Evolutionary conservation across 30 jellyfish, hydroid and myxozoan genomes (phyloP).

Genomic region (Hydractinia echinata): DNA sequence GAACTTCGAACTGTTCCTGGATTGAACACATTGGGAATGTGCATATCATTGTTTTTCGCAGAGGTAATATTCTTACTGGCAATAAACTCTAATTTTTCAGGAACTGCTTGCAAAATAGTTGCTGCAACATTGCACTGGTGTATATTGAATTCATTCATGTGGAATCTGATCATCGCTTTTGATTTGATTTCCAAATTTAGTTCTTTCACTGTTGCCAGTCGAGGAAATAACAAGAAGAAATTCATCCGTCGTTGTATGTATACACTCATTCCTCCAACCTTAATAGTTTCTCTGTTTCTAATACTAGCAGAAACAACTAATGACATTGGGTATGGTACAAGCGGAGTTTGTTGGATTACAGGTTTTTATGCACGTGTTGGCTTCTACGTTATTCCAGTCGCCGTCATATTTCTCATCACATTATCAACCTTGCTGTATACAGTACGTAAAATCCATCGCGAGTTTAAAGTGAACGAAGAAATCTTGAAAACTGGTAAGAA

Average conservation of each 20-base stretch:
- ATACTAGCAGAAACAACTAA: neutral
- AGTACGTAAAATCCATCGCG: neutral
- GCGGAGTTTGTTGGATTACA: neutral
- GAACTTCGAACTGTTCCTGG: neutral
- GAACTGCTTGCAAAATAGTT: neutral
- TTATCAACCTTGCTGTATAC: neutral
- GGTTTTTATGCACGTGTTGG: neutral
- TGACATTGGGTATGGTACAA: neutral
- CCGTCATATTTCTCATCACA: neutral
- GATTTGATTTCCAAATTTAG: neutral
- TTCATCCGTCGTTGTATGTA: too few relatives aligned
- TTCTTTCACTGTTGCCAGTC: neutral
- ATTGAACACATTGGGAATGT: neutral
- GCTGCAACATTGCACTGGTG: slow-evolving; percentile 4
- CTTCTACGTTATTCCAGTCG: neutral
- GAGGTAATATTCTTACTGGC: neutral
- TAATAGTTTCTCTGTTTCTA: neutral
- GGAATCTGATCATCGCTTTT: neutral
- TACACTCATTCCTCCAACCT: neutral
- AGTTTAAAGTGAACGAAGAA: too few relatives aligned
- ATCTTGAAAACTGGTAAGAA: neutral
- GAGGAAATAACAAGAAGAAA: neutral
- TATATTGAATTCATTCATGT: neutral
- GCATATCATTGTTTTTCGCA: neutral
- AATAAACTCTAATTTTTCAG: neutral